Evolutionary conservation across 2,797 vertebrate genomes (phyloP).

Genomic region (Dicrostonyx torquatus): DNA sequence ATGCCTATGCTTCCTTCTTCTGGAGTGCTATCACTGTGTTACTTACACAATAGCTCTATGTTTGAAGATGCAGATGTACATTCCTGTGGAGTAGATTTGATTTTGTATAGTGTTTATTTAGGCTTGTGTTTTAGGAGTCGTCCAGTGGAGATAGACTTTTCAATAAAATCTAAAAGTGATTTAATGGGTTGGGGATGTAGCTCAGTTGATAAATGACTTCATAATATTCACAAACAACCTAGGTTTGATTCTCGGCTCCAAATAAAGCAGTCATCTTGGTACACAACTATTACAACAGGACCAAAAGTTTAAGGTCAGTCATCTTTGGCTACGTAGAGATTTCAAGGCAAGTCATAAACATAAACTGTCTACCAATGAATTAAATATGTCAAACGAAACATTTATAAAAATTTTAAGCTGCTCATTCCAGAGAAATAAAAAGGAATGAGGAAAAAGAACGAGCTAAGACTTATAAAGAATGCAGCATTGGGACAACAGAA

Average conservation of each 20-base stretch:
- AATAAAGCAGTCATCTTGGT: not conserved
- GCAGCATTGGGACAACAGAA: rapidly evolving
- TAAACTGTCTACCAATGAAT: not conserved
- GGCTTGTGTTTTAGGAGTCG: not conserved
- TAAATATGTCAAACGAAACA: not conserved
- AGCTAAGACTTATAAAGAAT: rapidly evolving
- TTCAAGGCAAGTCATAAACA: not conserved
- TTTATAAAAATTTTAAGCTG: not conserved
- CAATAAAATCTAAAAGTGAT: not conserved
- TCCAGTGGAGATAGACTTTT: not conserved
- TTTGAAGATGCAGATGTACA: not conserved
- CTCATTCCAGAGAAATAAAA: not conserved
- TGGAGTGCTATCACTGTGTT: not conserved
- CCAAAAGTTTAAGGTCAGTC: not conserved
- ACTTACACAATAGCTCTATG: not conserved
- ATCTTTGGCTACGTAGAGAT: not conserved
- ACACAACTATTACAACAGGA: not conserved
- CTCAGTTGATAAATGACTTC: not conserved
- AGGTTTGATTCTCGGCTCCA: not conserved
- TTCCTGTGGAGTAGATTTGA: not conserved
- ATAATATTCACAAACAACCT: no score
- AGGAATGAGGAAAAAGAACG: rapidly evolving
- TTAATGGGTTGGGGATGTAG: not conserved
- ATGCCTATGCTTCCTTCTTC: not conserved
- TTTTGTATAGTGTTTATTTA: not conserved